Evolutionary conservation across 2,888 invertebrate species (phyloP), one percentile per base, ranked within the genome.

Genomic region (Morpho helenor): DNA sequence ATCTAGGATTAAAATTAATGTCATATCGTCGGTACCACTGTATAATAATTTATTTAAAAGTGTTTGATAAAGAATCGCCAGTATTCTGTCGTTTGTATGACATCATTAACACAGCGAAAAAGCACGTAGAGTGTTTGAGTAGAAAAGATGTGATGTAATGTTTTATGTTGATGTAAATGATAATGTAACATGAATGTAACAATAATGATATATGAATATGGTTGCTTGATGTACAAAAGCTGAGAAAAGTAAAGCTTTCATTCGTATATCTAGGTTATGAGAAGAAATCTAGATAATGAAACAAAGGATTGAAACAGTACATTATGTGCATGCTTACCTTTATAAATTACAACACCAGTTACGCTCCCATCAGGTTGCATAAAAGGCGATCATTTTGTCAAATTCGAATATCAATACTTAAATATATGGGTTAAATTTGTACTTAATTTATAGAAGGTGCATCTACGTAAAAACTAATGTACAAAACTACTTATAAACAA

Each of bases 301-400:
- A 56, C 22, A 60, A 66, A 72, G 68, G 68, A 73, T 68, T 72
- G 68, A 71, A 78, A 63, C 76, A 73, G 77, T 84, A 87, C 84
- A 84, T 83, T 80, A 76, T 83, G 83, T 88, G 86, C 87, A 88
- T 87, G 90, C 90, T 90, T 90, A 90, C 90, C 90, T 90, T 87
- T 82, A 82, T 80, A 84, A 87, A 85, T 86, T 84, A 87, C 81
- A 82, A 85, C 83, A 87, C 87, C 87, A 87, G 78, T 89, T 89
- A 90, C 86, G 88, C 88, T 84, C 84, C 88, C 86, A 81, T 79
- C 76, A 79, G 87, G 88, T 87, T 87, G 90, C 90, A 90, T 88
- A 89, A 89, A 90, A 88, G 88, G 89, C 79, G 86, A 88, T 84
- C 81, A 84, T 79, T 83, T 85, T 81, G 80, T 90, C 87, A 89